These are phyloP conservation scores for Telmatherina bonti DNA, from an alignment of 2,797 vertebrate genomes.

Conservation along the genomic window DNA sequence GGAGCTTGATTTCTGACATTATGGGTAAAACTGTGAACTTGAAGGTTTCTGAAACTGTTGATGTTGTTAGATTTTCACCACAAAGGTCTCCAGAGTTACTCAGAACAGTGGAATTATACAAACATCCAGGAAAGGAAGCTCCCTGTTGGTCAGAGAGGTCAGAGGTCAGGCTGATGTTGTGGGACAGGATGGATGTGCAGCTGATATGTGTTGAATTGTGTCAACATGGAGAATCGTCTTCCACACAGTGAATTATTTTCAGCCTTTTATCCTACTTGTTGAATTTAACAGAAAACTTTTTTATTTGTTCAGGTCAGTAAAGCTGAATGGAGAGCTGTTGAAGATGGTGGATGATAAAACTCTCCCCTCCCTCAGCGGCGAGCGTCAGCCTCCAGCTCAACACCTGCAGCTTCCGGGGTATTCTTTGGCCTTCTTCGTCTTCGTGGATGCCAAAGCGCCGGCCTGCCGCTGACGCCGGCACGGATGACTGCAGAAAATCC, in stretches of 20 bases:
- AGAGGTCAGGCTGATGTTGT: too few species aligned
- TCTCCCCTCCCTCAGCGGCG: slow-evolving; percentile 83
- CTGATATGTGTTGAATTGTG: too few species aligned
- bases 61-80: neutral
- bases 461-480: slow-evolving; percentile 74
- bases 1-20: too few species aligned
- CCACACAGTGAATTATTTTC: neutral
- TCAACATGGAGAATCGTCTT: neutral
- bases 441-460: slow-evolving; percentile 81
- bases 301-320: slow-evolving; percentile 81
- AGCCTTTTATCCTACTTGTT: too few species aligned
- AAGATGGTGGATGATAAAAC: slow-evolving; percentile 89
- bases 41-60: too few species aligned
- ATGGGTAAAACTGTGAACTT: too few species aligned
- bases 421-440: slow-evolving; percentile 91
- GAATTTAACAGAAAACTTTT: neutral
- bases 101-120: neutral
- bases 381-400: slow-evolving; percentile 71
- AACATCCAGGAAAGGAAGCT: neutral
- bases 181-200: neutral
- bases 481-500: neutral
- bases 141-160: neutral
- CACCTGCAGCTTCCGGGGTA: slow-evolving; percentile 86
- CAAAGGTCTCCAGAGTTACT: neutral
- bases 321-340: slow-evolving; percentile 85